Base-by-base conservation (phyloP, 1,140 invertebrate species). In the Drosophila hydei region DNA sequence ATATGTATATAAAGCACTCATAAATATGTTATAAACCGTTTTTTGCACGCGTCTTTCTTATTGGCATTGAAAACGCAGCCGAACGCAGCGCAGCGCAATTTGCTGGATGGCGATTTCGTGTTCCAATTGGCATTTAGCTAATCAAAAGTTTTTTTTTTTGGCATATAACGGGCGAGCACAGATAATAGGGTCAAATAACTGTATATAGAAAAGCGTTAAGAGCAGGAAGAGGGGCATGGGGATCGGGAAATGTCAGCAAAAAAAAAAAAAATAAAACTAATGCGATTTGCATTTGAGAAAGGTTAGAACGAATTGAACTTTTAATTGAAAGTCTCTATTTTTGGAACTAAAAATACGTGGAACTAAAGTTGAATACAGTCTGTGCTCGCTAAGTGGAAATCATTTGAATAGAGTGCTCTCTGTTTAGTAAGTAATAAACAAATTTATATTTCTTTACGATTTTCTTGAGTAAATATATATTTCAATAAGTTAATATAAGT, bases 41-140 rank as follows among this genome's bases (percentile, higher is more conserved):
- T 33, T 33, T 72, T 72, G 80, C 80, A 87, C 81, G 80, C 81
- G 81, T 77, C 77, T 85, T 85, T 85, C 81, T 72, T 81, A 85
- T 85, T 85, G 80, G 83, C 80, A 84, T 85, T 79, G 79, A 76
- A 77, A 52, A 42, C 16, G 50, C 48, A 56, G 42, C 40, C 9
- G 30, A 33, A 33, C 30, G 30, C 30, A 33, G 9, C 30, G 30
- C 30, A 33, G 30, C 30, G 30, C 30, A 33, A 33, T 33, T 55
- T 63, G 67, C 73, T 76, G 45, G 40, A 69, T 77, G 45, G 42
- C 19, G 14, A 52, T 63, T 59, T 43, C 52, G 61, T 58, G 51
- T 71, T 65, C 68, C 68, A 65, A 65, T 71, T 65, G 52, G 25
- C 52, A 71, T 43, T 71, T 58, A 30, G 48, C 55, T 64, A 71